Percentiles rank a stretch among this genome's conserved stretches.
These are phyloP conservation scores for Squalus acanthias DNA, from an alignment of 2,797 vertebrate genomes.

Conservation along the genomic window DNA sequence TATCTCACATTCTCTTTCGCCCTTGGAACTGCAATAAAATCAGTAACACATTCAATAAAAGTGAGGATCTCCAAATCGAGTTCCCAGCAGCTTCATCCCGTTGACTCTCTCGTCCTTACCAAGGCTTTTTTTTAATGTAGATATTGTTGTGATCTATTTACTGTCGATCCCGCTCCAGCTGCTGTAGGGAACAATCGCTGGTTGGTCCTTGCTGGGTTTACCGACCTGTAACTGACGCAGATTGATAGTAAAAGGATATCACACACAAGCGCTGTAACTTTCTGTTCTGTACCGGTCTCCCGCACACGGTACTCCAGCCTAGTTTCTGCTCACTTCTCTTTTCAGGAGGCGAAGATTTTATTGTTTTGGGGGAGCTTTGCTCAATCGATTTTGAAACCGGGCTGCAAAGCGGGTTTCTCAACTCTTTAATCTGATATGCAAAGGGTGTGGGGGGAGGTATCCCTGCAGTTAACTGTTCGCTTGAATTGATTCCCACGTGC, in stretches of 20 bases:
- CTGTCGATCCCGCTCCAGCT: background rate
- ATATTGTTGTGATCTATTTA: background rate
- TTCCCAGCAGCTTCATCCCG: background rate
- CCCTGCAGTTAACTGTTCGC: background rate
- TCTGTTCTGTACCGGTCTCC: background rate
- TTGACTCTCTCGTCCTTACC: background rate
- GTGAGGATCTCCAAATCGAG: background rate
- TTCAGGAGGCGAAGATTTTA: background rate
- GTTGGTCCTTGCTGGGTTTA: background rate
- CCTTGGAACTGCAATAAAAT: background rate
- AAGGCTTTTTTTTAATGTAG: background rate
- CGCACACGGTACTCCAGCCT: background rate
- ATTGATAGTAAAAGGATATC: background rate
- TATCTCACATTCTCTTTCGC: background rate
- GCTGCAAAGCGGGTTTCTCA: background rate
- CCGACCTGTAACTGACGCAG: background rate
- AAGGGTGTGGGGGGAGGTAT: background rate
- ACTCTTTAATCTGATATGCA: background rate
- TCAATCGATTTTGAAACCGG: background rate
- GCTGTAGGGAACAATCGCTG: background rate
- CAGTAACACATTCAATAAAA: background rate
- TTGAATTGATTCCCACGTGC: slow-evolving; percentile 26
- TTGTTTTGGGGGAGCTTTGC: background rate
- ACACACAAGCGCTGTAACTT: background rate
- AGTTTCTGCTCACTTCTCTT: background rate